Base-by-base conservation (phyloP, 2,797 vertebrate genomes). In the Leptatherina wallacei region DNA sequence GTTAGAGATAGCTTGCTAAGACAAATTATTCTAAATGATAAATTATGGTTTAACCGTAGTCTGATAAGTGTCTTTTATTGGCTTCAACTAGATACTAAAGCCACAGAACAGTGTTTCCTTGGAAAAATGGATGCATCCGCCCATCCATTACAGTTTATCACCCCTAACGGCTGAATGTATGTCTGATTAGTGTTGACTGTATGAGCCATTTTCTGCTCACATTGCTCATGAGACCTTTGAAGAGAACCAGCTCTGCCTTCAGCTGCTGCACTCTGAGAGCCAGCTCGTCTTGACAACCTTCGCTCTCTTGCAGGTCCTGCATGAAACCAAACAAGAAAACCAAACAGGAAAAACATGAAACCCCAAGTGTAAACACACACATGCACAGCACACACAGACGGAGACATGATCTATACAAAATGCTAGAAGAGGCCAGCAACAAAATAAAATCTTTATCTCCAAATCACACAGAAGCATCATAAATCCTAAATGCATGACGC, bases 221-320 rank as follows among this genome's bases (percentile, higher is more conserved):
- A 20, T 99, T 99, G 92, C 97, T 99, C 97, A 99, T 98, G 82
- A 99, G 95, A 71, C 98, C 97, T 91, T 99, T 99, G 93, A 99
- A 99, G 85, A 99, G 95, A 63, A 99, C 98, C 59, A 99, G 92
- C 88, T 99, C 98, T 0, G 96, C 96, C 89, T 98, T 99, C 77
- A 99, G 92, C 89, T 98, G 97, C 88, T 99, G 94, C 76, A 99
- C 97, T 90, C 97, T 95, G 90, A 97, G 92, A 38, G 96, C 95
- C 75, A 99, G 92, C 82, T 99, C 98, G 47, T 99, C 98, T 83
- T 99, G 98, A 82, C 97, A 98, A 55, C 96, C 96, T 67, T 98
- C 98, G 0, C 97, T 97, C 89, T 99, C 98, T 80, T 98, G 97
- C 82, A 97, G 94, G 82, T 99, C 98, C 98, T 99, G 84, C 0